These are phyloP conservation scores for Phoxinus phoxinus DNA, from an alignment of 2,113 vertebrate genomes.

Conservation along the genomic window DNA sequence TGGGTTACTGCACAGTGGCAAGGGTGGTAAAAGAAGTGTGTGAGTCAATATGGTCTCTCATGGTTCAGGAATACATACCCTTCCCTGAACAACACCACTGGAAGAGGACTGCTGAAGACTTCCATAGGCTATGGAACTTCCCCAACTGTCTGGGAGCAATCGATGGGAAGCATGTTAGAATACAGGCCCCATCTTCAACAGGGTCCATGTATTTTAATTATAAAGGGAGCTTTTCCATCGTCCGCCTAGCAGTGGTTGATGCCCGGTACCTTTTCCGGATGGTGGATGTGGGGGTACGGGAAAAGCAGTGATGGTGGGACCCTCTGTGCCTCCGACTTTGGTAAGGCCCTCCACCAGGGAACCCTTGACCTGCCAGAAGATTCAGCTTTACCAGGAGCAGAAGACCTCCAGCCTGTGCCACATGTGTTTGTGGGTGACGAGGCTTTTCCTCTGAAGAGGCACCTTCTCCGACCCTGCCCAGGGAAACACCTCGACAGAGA, in stretches of 20 bases:
- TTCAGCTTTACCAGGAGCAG: not conserved
- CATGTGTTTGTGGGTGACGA: too few relatives aligned
- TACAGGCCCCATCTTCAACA: conserved; percentile 37
- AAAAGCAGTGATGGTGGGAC: not conserved
- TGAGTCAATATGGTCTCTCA: not conserved
- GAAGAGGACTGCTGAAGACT: conserved; percentile 21
- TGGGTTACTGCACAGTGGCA: conserved; percentile 1
- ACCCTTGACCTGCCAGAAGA: not conserved
- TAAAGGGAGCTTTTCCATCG: not conserved
- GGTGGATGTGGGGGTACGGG: not conserved
- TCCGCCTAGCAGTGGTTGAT: not conserved
- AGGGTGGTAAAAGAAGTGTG: not conserved
- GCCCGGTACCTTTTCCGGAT: not conserved
- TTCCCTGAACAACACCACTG: not conserved
- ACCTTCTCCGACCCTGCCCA: too few relatives aligned
- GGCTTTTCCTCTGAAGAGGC: too few relatives aligned
- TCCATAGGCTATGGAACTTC: conserved; percentile 36
- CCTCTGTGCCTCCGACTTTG: not conserved
- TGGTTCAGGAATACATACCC: not conserved
- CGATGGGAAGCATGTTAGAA: conserved; percentile 43
- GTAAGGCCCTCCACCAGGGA: not conserved
- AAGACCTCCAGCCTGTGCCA: not conserved
- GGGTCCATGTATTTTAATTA: not conserved
- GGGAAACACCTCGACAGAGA: too few relatives aligned
- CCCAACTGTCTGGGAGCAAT: conserved; percentile 53